These are phyloP conservation scores for Kryptolebias ocellatus DNA, from an alignment of 2,797 vertebrate species.

Conservation along the genomic window DNA sequence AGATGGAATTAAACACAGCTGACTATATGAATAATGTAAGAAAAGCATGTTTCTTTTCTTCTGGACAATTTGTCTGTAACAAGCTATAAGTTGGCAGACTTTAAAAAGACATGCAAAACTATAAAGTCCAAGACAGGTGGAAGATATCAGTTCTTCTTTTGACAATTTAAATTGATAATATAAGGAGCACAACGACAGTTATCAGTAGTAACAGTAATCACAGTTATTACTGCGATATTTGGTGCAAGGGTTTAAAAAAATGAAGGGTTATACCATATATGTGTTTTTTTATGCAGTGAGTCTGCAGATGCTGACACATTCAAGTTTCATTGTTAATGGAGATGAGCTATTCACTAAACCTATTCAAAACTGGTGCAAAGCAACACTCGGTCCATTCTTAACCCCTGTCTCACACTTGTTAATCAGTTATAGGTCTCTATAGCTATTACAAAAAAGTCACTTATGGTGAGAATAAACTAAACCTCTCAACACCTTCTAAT, in stretches of 20 bases:
- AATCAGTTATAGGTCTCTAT: conserved; percentile 78
- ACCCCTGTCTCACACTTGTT: conserved; percentile 76
- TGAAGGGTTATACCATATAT: conserved; percentile 44
- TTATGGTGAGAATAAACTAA: conserved; percentile 69
- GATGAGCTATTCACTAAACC: conserved; percentile 14
- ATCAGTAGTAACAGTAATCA: conserved; percentile 43
- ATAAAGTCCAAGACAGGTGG: conserved; percentile 44
- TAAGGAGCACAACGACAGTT: conserved; percentile 36
- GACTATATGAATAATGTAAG: conserved; percentile 77
- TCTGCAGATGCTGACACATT: conserved; percentile 40
- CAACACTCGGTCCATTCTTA: conserved; percentile 54
- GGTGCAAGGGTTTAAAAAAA: conserved; percentile 41
- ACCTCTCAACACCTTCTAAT: conserved; percentile 75
- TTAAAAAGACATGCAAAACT: conserved; percentile 48
- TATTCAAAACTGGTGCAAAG: conserved; percentile 51
- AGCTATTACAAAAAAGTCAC: conserved; percentile 65
- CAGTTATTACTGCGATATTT: conserved; percentile 59
- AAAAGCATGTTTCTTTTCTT: conserved; percentile 67
- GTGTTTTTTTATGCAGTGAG: conserved; percentile 43
- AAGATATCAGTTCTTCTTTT: conserved; percentile 65
- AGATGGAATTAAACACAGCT: conserved; percentile 76
- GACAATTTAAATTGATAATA: conserved; percentile 57
- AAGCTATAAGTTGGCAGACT: conserved; percentile 59
- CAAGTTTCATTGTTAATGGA: conserved; percentile 30
- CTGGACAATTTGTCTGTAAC: conserved; percentile 63